These are phyloP conservation scores for Xanthia togata DNA, from an alignment of 2,888 invertebrate genomes.

Conservation along the genomic window DNA sequence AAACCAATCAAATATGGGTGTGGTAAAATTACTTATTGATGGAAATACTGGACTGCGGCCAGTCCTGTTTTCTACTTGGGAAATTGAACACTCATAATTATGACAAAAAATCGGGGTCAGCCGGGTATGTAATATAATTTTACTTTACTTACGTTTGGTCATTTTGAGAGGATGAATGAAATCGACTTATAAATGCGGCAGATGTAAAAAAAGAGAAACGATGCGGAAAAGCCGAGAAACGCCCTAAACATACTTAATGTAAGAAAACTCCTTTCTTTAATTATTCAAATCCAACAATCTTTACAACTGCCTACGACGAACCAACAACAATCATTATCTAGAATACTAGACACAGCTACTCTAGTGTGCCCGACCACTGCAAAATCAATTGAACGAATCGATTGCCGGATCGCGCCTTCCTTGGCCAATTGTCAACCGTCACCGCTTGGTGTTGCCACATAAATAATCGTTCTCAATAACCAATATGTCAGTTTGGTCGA, in stretches of 20 bases:
- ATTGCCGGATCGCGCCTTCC: neutral
- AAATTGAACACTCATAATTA: slow-evolving; percentile 8
- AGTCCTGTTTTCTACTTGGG: neutral
- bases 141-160: neutral
- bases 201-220: neutral
- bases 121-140: neutral
- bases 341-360: neutral
- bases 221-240: too few species aligned
- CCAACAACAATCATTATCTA: neutral
- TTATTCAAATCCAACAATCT: too few species aligned
- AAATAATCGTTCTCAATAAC: neutral
- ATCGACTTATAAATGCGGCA: neutral
- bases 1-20: slow-evolving; percentile 42
- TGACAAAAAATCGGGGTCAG: neutral
- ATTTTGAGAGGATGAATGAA: neutral
- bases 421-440: neutral
- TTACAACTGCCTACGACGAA: neutral
- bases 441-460: neutral
- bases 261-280: too few species aligned
- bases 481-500: neutral
- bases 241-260: too few species aligned
- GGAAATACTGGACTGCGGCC: neutral
- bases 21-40: slow-evolving; percentile 43
- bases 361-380: neutral
- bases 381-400: neutral